These are phyloP conservation scores for Linnaemya vulpina DNA, from an alignment of 2,888 invertebrate species.

Conservation along the genomic window DNA sequence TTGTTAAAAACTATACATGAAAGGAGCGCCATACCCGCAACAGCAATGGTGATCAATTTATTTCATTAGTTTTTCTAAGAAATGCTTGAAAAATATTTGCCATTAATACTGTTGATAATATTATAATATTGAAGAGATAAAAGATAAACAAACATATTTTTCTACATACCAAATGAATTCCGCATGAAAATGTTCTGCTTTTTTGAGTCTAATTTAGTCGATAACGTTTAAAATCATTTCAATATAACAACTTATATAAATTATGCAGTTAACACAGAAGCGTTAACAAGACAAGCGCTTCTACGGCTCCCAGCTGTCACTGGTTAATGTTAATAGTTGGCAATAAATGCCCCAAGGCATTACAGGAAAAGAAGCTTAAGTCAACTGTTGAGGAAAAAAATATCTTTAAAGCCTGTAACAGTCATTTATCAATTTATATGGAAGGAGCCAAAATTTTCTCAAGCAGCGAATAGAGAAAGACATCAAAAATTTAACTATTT, in stretches of 20 bases:
- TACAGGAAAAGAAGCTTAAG: neutral
- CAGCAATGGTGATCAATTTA: too few species aligned
- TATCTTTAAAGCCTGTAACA: neutral
- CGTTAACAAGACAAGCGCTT: neutral
- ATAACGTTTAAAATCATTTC: neutral
- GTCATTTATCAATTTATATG: neutral
- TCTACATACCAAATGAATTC: too few species aligned
- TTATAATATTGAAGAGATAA: neutral
- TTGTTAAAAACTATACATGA: too few species aligned
- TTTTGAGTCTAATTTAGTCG: neutral
- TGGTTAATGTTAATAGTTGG: neutral
- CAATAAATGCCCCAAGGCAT: neutral
- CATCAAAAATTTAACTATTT: neutral
- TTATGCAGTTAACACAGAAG: neutral
- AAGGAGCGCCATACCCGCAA: too few species aligned
- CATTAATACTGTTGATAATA: neutral
- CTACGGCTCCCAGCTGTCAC: neutral
- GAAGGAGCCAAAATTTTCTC: neutral
- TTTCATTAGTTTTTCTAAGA: too few species aligned
- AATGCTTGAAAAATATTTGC: too few species aligned
- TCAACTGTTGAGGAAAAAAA: neutral
- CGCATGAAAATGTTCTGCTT: neutral
- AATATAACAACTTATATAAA: constrained; percentile 1
- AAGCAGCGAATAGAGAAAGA: neutral
- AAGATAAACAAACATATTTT: neutral